These are phyloP conservation scores for Eulemur rufifrons DNA, from an alignment of 2,113 vertebrate genomes.

Conservation along the genomic window DNA sequence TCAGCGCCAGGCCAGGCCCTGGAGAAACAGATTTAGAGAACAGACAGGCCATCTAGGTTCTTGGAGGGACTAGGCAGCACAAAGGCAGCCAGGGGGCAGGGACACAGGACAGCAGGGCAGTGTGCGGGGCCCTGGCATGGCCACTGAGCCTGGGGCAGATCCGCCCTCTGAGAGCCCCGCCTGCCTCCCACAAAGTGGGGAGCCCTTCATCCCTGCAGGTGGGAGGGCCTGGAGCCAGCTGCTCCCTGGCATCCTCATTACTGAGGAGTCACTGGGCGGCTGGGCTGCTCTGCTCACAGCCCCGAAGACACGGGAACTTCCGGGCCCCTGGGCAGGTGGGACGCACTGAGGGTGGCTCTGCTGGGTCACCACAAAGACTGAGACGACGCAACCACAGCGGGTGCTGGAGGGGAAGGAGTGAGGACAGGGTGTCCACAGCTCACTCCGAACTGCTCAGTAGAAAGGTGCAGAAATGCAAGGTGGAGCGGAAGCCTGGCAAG, in stretches of 20 bases:
- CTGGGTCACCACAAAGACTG: background rate
- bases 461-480: background rate
- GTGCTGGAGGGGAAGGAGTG: background rate
- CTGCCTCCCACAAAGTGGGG: too few species aligned
- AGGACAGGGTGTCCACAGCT: background rate
- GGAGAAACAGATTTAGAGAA: background rate
- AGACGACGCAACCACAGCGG: background rate
- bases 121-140: accelerated
- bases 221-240: background rate
- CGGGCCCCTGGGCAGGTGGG: too few species aligned
- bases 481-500: too few species aligned
- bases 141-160: accelerated
- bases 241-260: background rate
- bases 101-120: background rate
- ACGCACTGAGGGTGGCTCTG: too few species aligned
- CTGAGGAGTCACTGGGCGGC: too few species aligned
- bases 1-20: background rate
- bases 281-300: too few species aligned
- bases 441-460: background rate
- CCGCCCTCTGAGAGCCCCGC: background rate
- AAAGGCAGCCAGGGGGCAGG: background rate
- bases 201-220: background rate
- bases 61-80: background rate
- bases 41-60: background rate
- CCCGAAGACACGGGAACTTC: too few species aligned